Percentiles rank a stretch among this genome's conserved stretches.
These are phyloP conservation scores for Salpingus planirostris DNA, from an alignment of 2,888 invertebrate species.

Conservation along the genomic window DNA sequence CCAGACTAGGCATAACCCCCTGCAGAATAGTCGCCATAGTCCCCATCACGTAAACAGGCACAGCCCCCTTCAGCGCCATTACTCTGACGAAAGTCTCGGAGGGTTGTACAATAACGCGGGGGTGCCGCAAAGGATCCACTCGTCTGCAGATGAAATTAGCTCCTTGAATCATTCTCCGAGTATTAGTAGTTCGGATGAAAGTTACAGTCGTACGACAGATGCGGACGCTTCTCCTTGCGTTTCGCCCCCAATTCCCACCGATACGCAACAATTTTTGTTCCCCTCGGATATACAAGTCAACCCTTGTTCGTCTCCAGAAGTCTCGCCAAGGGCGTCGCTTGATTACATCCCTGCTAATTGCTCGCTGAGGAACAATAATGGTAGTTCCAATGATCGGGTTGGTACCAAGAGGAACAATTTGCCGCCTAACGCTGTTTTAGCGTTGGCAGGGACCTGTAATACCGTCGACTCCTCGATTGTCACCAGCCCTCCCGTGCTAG, in stretches of 20 bases:
- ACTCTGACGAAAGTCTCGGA: constrained; percentile 58
- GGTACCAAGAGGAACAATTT: constrained; percentile 36
- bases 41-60: constrained; percentile 36
- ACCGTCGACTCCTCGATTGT: constrained; percentile 43
- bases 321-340: constrained; percentile 43
- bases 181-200: constrained; percentile 77
- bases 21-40: constrained; percentile 28
- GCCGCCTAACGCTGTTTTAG: constrained; percentile 52
- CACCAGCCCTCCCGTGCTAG: constrained; percentile 49
- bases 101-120: constrained; percentile 33
- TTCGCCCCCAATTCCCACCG: constrained; percentile 38
- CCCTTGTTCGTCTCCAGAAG: constrained; percentile 31
- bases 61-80: constrained; percentile 51
- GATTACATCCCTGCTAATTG: constrained; percentile 46
- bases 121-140: constrained; percentile 53
- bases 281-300: constrained; percentile 55
- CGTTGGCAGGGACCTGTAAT: constrained; percentile 41
- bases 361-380: constrained; percentile 35
- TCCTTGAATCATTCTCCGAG: constrained; percentile 74
- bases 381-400: constrained; percentile 24
- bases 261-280: constrained; percentile 52
- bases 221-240: constrained; percentile 53
- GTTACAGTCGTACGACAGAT: constrained; percentile 73
- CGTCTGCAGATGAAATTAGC: constrained; percentile 75
- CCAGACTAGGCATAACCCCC: constrained; percentile 32